Evolutionary conservation across 2,113 vertebrate genomes (phyloP).

Genomic region (Xyrauchen texanus): DNA sequence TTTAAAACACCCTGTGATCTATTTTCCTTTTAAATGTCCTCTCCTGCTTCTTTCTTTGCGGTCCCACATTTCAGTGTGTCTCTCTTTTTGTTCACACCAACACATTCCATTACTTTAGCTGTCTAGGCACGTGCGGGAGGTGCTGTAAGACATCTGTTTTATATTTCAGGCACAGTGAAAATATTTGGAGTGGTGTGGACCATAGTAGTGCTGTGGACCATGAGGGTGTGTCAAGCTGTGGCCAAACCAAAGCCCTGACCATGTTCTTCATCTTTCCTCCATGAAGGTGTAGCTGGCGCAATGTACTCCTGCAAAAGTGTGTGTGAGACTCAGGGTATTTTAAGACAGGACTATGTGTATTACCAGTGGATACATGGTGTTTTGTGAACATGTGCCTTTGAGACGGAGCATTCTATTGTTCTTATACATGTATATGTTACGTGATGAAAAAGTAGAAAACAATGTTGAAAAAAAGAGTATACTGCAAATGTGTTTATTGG

Average conservation of each 20-base stretch:
- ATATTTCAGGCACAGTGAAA: conserved; percentile 54
- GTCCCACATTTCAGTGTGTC: neutral
- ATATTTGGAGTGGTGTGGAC: conserved; percentile 59
- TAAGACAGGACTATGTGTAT: too few relatives aligned
- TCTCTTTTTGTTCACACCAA: conserved; percentile 30
- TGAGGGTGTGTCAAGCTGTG: conserved; percentile 14
- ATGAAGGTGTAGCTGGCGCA: conserved; percentile 55
- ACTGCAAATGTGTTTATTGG: too few relatives aligned
- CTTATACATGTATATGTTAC: too few relatives aligned
- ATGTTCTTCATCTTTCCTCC: neutral
- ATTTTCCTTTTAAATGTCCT: neutral
- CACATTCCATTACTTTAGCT: conserved; percentile 54
- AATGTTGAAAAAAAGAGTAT: too few relatives aligned
- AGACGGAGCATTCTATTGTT: too few relatives aligned
- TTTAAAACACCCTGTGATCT: neutral
- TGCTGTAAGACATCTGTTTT: conserved; percentile 59
- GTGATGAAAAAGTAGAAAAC: too few relatives aligned
- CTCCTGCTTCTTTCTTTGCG: neutral
- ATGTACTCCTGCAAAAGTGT: neutral
- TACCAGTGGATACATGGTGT: too few relatives aligned
- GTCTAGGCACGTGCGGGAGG: conserved; percentile 57
- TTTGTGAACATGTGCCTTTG: too few relatives aligned
- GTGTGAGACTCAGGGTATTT: too few relatives aligned
- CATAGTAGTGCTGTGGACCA: conserved; percentile 50
- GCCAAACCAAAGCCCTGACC: neutral